phyloP scores from a whole-genome alignment of 2,797 vertebrate genomes.

The Schizothorax lantsangensis region DNA sequence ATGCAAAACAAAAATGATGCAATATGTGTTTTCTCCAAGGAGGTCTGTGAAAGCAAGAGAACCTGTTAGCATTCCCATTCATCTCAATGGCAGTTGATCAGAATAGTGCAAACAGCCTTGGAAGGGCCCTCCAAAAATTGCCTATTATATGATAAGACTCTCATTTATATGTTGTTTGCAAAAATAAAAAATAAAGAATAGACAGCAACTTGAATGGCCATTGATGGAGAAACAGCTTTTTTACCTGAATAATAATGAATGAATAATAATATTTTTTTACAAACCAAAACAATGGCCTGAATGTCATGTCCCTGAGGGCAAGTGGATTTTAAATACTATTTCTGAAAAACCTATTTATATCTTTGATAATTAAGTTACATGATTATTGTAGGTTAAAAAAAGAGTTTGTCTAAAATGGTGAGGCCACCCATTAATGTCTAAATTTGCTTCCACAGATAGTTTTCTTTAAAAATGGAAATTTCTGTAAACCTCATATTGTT shows the following conservation, averaged over 20 bases:
- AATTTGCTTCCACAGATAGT: neutral
- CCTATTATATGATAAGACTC: too few species aligned
- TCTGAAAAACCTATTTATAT: neutral
- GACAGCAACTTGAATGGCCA: neutral
- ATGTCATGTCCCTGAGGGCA: neutral
- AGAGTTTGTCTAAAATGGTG: neutral
- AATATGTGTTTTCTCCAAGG: constrained; percentile 1
- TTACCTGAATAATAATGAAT: neutral
- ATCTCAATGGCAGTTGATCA: neutral
- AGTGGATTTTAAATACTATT: neutral
- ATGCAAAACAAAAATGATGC: neutral
- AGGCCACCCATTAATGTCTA: neutral
- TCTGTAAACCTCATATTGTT: neutral
- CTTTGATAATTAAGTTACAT: neutral
- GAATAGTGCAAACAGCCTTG: neutral
- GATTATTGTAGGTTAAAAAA: constrained; percentile 9
- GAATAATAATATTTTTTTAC: neutral
- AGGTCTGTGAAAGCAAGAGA: neutral
- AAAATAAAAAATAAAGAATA: neutral
- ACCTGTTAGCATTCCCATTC: neutral
- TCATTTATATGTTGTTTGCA: neutral
- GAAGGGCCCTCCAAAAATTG: neutral
- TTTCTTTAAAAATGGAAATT: neutral
- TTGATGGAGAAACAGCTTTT: neutral
- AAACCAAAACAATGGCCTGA: neutral